phyloP scores from a whole-genome alignment of 1,140 invertebrate species.

The Maniola jurtina region DNA sequence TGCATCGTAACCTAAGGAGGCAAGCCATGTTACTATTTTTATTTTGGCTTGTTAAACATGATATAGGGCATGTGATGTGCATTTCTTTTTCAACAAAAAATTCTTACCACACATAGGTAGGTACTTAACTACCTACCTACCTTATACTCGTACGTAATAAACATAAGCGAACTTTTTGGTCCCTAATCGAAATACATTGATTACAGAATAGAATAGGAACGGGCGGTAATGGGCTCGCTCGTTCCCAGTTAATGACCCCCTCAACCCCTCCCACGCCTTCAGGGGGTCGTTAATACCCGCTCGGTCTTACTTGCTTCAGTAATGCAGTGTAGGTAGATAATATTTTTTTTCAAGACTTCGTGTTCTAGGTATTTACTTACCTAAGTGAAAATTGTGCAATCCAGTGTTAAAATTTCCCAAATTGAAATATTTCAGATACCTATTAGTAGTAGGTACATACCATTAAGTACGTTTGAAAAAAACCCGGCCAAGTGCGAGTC shows the following conservation, averaged over 20 bases:
- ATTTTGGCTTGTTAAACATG: no score
- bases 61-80: no score
- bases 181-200: conserved; percentile 49
- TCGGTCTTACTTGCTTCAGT: conserved; percentile 24
- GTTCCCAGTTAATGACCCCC: conserved; percentile 38
- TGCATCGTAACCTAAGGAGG: no score
- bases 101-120: no score
- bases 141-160: not conserved
- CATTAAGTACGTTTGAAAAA: no score
- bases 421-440: no score
- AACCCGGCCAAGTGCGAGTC: no score
- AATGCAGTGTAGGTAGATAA: conserved; percentile 10
- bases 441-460: no score
- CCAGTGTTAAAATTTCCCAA: no score
- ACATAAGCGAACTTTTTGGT: conserved; percentile 28
- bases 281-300: conserved; percentile 21
- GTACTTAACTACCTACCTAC: not conserved
- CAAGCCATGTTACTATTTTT: no score
- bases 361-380: not conserved
- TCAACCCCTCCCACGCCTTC: conserved; percentile 15
- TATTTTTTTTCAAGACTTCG: not conserved
- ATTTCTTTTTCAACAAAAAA: no score
- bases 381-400: no score
- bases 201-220: conserved; percentile 46
- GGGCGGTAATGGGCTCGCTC: conserved; percentile 42